phyloP scores from a whole-genome alignment of 2,888 invertebrate species.

The Lutraria lutraria region DNA sequence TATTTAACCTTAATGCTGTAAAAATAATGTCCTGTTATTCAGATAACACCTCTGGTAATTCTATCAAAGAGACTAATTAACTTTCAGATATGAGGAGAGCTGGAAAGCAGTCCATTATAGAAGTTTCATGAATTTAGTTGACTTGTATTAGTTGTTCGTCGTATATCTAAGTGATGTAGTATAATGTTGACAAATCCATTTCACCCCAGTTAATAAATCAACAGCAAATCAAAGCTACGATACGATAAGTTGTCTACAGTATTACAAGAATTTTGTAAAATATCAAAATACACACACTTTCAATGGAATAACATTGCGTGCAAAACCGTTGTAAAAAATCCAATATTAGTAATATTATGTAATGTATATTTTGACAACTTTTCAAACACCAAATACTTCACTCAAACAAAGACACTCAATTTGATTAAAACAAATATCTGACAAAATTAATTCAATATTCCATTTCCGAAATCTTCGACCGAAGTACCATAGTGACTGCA shows the following conservation, averaged over 20 bases:
- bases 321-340: background rate
- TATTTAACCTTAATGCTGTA: too few relatives aligned
- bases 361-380: background rate
- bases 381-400: background rate
- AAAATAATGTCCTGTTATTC: too few relatives aligned
- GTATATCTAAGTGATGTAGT: background rate
- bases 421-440: too few relatives aligned
- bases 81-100: background rate
- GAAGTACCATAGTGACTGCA: too few relatives aligned
- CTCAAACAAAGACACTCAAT: too few relatives aligned
- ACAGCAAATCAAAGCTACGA: background rate
- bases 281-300: background rate
- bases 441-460: too few relatives aligned
- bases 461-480: too few relatives aligned
- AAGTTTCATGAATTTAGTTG: background rate
- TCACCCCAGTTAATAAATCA: background rate
- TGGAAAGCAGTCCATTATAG: background rate
- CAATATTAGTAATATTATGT: background rate
- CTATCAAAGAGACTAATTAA: background rate
- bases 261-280: background rate
- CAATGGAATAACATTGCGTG: background rate
- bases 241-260: too few relatives aligned
- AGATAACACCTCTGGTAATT: background rate
- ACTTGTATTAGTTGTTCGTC: background rate
- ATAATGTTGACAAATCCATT: background rate